phyloP scores from a whole-genome alignment of 2,888 invertebrate species.

The Penaeus monodon region DNA sequence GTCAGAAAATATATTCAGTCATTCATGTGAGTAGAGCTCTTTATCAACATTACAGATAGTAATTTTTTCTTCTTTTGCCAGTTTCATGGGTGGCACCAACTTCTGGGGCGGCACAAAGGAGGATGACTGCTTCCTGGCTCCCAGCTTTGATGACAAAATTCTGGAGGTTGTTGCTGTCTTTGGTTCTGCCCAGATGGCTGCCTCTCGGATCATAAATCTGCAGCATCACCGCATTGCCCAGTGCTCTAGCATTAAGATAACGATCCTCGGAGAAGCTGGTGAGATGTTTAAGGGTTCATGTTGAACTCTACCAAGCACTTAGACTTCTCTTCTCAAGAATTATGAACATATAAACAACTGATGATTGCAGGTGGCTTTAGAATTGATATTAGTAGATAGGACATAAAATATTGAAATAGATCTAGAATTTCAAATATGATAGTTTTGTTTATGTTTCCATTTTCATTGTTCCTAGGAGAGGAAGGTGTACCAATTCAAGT shows the following conservation, averaged over 20 bases:
- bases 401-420: too few relatives aligned
- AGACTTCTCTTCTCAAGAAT: too few relatives aligned
- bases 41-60: not conserved
- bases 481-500: constrained; percentile 94
- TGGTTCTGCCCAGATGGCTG: constrained; percentile 97
- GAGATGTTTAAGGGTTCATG: too few relatives aligned
- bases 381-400: too few relatives aligned
- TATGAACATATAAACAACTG: too few relatives aligned
- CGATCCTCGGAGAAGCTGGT: constrained; percentile 80
- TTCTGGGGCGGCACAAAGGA: constrained; percentile 94
- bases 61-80: constrained; percentile 70
- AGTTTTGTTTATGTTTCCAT: not conserved
- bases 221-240: constrained; percentile 98
- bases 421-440: not conserved
- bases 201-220: constrained; percentile 91
- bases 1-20: too few relatives aligned
- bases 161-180: constrained; percentile 98
- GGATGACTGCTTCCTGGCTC: constrained; percentile 90
- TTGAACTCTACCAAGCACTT: too few relatives aligned
- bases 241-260: constrained; percentile 95
- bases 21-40: too few relatives aligned
- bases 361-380: too few relatives aligned
- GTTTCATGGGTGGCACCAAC: constrained; percentile 98
- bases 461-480: constrained; percentile 73
- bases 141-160: constrained; percentile 95